Conservation (phyloP, 2,113 vertebrate genomes). For the Sinocyclocheilus grahami region DNA sequence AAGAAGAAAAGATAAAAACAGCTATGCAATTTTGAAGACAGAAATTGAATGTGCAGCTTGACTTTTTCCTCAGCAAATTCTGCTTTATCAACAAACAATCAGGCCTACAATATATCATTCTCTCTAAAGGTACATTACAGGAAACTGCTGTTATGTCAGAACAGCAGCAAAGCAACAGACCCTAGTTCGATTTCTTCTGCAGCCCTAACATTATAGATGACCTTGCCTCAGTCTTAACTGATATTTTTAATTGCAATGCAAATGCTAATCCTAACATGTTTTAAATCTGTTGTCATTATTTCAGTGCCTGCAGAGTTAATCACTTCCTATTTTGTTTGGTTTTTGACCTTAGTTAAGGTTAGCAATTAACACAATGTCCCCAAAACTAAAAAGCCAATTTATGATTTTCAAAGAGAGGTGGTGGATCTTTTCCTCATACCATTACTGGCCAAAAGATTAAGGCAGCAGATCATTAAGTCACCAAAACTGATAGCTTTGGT, state of each 20-base stretch:
- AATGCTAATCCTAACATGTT: background rate
- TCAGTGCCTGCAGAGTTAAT: conserved; percentile 24
- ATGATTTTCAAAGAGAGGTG: too few relatives aligned
- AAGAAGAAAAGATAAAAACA: too few relatives aligned
- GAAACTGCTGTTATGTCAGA: background rate
- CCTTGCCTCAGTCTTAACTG: background rate
- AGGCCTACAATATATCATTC: background rate
- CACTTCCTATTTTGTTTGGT: background rate
- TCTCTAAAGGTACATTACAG: background rate
- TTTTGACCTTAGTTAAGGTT: conserved; percentile 15
- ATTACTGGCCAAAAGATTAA: too few relatives aligned
- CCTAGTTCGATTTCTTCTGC: background rate
- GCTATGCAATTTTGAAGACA: background rate
- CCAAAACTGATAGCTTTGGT: background rate
- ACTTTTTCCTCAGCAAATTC: background rate
- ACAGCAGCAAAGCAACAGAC: background rate
- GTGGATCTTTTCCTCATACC: too few relatives aligned
- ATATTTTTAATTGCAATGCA: conserved; percentile 22
- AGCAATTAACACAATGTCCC: conserved; percentile 1
- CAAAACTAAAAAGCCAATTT: background rate
- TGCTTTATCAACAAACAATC: conserved; percentile 4
- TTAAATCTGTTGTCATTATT: conserved; percentile 21
- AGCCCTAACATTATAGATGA: background rate
- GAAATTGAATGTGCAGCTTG: background rate
- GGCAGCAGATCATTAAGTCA: background rate